These are phyloP conservation scores for Stenchaetothrips biformis DNA, from an alignment of 2,888 invertebrate genomes.

Conservation along the genomic window DNA sequence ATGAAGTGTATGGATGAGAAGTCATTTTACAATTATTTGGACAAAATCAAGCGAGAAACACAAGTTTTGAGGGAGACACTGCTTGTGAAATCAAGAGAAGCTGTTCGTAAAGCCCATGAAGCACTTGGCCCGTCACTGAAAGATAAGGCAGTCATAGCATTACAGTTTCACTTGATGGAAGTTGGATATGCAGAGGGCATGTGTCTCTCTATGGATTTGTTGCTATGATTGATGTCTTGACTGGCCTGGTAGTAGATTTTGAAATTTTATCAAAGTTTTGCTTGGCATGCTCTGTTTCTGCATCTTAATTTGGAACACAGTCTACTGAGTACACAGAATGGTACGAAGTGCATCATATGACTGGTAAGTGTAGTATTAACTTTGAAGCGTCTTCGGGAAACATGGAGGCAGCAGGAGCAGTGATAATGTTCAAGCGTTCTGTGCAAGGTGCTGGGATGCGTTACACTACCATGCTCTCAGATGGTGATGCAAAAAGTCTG, in stretches of 20 bases:
- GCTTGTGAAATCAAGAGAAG: constrained; percentile 24
- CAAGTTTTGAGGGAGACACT: constrained; percentile 24
- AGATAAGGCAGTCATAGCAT: constrained; percentile 29
- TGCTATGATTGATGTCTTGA: constrained; percentile 31
- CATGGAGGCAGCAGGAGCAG: constrained; percentile 31
- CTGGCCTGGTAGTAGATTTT: constrained; percentile 33
- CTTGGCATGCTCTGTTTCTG: constrained; percentile 16
- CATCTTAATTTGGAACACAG: constrained; percentile 26
- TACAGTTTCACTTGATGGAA: constrained; percentile 31
- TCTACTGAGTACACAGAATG: constrained; percentile 29
- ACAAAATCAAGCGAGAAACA: constrained; percentile 13
- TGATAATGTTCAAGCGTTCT: constrained; percentile 26
- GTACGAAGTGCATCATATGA: constrained; percentile 26
- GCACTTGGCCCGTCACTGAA: constrained; percentile 19
- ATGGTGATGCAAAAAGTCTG: constrained; percentile 32
- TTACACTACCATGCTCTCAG: constrained; percentile 27
- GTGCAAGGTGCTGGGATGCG: constrained; percentile 28
- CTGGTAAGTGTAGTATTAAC: constrained; percentile 31
- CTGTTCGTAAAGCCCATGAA: constrained; percentile 27
- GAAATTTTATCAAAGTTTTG: constrained; percentile 33
- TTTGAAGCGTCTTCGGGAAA: constrained; percentile 29
- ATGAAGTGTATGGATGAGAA: constrained; percentile 26
- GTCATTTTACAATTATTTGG: constrained; percentile 5
- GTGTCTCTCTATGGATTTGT: constrained; percentile 30
- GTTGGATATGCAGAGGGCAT: constrained; percentile 31